Percentiles rank a stretch among this genome's conserved stretches.
Evolutionary conservation across 2,797 vertebrate species (phyloP).

Genomic region (Muscicapa striata): DNA sequence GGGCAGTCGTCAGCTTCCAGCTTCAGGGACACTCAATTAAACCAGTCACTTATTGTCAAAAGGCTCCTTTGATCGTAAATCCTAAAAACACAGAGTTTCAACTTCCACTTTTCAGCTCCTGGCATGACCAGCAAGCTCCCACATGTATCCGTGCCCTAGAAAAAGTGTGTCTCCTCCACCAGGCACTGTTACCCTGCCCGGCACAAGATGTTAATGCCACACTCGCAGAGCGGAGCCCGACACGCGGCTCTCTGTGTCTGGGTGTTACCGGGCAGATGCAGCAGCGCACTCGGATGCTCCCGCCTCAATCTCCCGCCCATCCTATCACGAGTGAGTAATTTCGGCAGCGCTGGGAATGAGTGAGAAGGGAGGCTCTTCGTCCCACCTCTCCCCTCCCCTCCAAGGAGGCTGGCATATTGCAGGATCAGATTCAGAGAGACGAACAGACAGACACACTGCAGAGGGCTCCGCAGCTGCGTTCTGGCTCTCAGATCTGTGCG

Average conservation of each 20-base stretch:
- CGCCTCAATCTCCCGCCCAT: not conserved
- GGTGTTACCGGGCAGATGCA: not conserved
- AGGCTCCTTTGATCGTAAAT: not conserved
- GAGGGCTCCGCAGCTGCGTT: conserved; percentile 17
- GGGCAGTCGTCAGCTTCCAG: not conserved
- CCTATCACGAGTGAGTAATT: not conserved
- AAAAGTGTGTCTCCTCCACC: not conserved
- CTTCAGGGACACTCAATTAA: not conserved
- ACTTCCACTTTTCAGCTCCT: not conserved
- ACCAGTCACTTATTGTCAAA: not conserved
- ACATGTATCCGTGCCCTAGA: not conserved
- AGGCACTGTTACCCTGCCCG: not conserved
- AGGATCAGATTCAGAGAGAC: not conserved
- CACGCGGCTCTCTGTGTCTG: not conserved
- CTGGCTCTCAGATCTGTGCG: not conserved
- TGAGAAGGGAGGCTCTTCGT: not conserved
- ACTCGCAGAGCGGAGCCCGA: not conserved
- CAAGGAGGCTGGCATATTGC: not conserved
- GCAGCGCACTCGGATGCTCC: not conserved
- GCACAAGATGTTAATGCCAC: not conserved
- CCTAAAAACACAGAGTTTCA: not conserved
- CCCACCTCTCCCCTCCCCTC: not conserved
- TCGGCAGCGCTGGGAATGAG: not conserved
- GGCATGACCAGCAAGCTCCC: not conserved
- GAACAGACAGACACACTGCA: not conserved